phyloP scores from a whole-genome alignment of 2,888 invertebrate genomes.

The Rutpela maculata region DNA sequence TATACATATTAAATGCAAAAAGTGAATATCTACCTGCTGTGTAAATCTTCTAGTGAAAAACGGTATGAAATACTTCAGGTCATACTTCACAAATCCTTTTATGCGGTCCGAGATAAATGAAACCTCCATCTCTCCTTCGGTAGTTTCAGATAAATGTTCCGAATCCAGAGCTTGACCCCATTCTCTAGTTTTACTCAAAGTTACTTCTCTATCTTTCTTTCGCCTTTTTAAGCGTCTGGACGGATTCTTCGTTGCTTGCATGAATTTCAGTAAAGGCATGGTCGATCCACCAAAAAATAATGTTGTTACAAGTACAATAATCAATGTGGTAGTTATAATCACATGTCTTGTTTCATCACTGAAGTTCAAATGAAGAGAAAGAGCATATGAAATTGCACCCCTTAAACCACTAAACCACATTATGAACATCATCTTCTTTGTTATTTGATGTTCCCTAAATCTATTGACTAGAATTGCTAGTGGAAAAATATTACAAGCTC shows the following conservation, averaged over 20 bases:
- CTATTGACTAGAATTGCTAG: slow-evolving; percentile 94
- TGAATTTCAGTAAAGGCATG: slow-evolving; percentile 95
- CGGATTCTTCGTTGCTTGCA: slow-evolving; percentile 82
- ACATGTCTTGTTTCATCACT: slow-evolving; percentile 96
- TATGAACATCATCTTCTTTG: slow-evolving; percentile 98
- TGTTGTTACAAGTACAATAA: slow-evolving; percentile 97
- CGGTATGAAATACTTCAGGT: slow-evolving; percentile 95
- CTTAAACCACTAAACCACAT: slow-evolving; percentile 99
- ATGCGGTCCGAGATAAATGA: slow-evolving; percentile 87
- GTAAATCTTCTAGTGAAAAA: slow-evolving; percentile 97
- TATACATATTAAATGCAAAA: not conserved
- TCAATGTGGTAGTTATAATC: slow-evolving; percentile 98
- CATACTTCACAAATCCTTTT: slow-evolving; percentile 92
- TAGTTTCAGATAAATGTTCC: slow-evolving; percentile 93
- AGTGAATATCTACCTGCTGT: slow-evolving; percentile 82
- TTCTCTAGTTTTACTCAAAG: slow-evolving; percentile 97
- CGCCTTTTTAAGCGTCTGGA: slow-evolving; percentile 77
- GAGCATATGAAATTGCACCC: slow-evolving; percentile 98
- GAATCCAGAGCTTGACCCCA: slow-evolving; percentile 97
- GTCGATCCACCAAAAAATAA: slow-evolving; percentile 97
- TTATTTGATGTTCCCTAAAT: slow-evolving; percentile 98
- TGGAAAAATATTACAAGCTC: slow-evolving; percentile 98
- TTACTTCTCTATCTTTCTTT: slow-evolving; percentile 84
- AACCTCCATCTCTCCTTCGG: slow-evolving; percentile 94
- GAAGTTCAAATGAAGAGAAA: slow-evolving; percentile 95